Evolutionary conservation across 2,113 vertebrate species (phyloP).

Genomic region (Triplophysa tibetana): DNA sequence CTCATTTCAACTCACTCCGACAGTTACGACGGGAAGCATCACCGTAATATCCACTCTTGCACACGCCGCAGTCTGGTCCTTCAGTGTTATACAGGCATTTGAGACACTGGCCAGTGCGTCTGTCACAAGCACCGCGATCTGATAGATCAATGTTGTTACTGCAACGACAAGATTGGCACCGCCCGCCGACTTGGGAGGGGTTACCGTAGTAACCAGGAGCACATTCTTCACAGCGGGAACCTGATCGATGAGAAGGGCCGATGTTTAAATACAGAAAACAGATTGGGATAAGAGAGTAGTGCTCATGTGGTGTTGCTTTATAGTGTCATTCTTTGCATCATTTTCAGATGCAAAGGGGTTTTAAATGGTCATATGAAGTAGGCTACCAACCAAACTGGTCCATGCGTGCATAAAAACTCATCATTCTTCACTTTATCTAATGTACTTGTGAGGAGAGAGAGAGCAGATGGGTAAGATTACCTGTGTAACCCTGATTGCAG

Average conservation of each 20-base stretch:
- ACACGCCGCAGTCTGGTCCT: slow-evolving; percentile 81
- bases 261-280: background rate
- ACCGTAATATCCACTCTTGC: slow-evolving; percentile 84
- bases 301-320: too few relatives aligned
- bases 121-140: slow-evolving; percentile 82
- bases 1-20: slow-evolving; percentile 80
- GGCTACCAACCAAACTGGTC: background rate
- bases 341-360: slow-evolving; percentile 7
- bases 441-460: background rate
- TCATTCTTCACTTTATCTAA: background rate
- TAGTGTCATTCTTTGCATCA: background rate
- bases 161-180: slow-evolving; percentile 87
- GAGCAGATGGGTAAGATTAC: slow-evolving; percentile 62
- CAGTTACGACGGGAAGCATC: slow-evolving; percentile 86
- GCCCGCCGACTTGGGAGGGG: slow-evolving; percentile 81
- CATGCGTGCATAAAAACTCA: background rate
- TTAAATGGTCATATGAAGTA: background rate
- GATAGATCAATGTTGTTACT: slow-evolving; percentile 88
- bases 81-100: slow-evolving; percentile 91
- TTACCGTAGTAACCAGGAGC: slow-evolving; percentile 93
- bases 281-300: too few relatives aligned
- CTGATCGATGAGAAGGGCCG: slow-evolving; percentile 62
- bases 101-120: slow-evolving; percentile 81
- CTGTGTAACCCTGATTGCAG: slow-evolving; percentile 91
- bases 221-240: slow-evolving; percentile 87